Conservation (phyloP, 1,140 invertebrate species). For the Sesamia nonagrioides region DNA sequence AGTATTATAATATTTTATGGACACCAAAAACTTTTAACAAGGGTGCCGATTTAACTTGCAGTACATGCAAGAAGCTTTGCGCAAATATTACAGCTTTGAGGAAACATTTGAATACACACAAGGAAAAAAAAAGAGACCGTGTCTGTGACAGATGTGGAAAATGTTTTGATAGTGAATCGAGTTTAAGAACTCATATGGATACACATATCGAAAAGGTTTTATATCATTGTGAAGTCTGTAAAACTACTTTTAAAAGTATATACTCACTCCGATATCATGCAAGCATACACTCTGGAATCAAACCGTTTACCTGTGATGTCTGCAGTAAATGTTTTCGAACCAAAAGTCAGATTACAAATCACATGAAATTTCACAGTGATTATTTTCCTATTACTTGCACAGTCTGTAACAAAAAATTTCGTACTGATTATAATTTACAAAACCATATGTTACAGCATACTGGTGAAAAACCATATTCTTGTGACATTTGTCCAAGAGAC, state of each 20-base stretch:
- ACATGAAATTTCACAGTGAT: conserved; percentile 92
- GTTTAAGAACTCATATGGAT: background rate
- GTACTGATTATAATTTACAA: conserved; percentile 90
- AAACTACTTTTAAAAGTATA: background rate
- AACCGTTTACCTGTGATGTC: conserved; percentile 91
- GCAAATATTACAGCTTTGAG: background rate
- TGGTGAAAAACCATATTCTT: conserved; percentile 89
- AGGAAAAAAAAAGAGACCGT: background rate
- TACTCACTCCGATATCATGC: conserved; percentile 73
- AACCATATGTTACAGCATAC: conserved; percentile 90
- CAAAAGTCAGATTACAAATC: conserved; percentile 65
- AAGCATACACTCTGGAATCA: conserved; percentile 90
- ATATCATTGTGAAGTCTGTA: conserved; percentile 27
- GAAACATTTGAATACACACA: background rate
- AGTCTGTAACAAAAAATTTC: conserved; percentile 91
- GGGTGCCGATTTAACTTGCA: conserved; percentile 25
- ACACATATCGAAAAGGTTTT: background rate
- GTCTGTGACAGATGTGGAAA: conserved; percentile 33
- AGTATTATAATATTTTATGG: background rate
- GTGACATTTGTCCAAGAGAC: conserved; percentile 89
- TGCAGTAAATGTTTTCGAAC: conserved; percentile 92
- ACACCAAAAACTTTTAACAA: background rate
- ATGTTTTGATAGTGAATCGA: background rate
- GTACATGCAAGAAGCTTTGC: conserved; percentile 17
- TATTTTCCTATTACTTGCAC: conserved; percentile 93